Conservation (phyloP, 2,888 invertebrate genomes). For the Melipona beecheii region DNA sequence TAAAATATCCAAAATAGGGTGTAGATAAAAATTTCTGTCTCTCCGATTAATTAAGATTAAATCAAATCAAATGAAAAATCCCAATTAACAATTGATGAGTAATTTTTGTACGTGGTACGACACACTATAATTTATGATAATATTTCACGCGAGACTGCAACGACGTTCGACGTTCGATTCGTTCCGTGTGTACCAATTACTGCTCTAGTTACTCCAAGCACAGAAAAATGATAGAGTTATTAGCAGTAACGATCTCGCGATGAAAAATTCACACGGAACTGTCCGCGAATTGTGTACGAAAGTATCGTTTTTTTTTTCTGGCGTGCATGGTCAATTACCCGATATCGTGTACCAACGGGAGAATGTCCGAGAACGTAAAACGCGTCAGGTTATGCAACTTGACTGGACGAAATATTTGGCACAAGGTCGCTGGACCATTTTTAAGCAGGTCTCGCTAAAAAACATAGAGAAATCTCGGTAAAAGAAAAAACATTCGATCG, state of each 20-base stretch:
- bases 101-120: no score
- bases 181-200: neutral
- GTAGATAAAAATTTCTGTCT: no score
- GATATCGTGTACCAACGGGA: constrained; percentile 39
- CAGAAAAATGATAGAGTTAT: neutral
- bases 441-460: constrained; percentile 45
- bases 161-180: neutral
- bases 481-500: neutral
- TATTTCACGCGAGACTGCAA: neutral
- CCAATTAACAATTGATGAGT: no score
- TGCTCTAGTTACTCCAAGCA: neutral
- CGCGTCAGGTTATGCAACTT: constrained; percentile 50
- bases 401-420: constrained; percentile 72
- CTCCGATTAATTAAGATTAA: no score
- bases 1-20: no score
- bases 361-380: constrained; percentile 13
- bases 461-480: no score
- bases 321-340: constrained; percentile 56
- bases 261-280: neutral
- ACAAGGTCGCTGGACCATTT: constrained; percentile 78
- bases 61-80: no score
- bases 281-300: neutral
- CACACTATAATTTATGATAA: no score
- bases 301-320: neutral
- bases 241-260: no score